Percentiles rank a stretch among this genome's conserved stretches.
phyloP scores from a whole-genome alignment of 2,113 vertebrate genomes.

The Aythya baeri region DNA sequence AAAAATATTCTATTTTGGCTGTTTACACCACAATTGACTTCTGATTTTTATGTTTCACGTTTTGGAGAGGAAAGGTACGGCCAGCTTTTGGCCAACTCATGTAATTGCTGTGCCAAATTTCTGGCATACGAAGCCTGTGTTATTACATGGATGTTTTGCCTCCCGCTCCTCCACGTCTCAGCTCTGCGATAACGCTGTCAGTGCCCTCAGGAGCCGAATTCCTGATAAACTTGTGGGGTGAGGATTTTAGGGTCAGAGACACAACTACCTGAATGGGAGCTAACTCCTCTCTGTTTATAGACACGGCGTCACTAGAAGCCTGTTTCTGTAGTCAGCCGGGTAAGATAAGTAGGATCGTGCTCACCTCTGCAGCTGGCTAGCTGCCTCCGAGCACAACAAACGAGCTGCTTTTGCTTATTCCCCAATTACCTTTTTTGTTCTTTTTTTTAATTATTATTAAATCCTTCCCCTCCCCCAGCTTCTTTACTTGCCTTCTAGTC shows the following conservation, averaged over 20 bases:
- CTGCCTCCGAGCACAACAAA: not conserved
- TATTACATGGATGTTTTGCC: not conserved
- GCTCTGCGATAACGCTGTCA: not conserved
- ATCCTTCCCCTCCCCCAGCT: not conserved
- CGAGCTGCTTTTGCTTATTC: not conserved
- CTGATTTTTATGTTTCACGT: not conserved
- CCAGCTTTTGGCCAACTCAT: not conserved
- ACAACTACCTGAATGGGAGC: not conserved
- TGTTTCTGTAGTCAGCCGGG: conserved; percentile 23
- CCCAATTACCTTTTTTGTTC: not conserved
- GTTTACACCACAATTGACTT: not conserved
- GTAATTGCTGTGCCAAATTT: not conserved
- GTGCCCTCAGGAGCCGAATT: conserved; percentile 27
- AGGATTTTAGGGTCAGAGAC: conserved; percentile 26
- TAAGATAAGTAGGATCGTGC: conserved; percentile 35
- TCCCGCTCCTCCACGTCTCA: not conserved
- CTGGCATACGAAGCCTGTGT: not conserved
- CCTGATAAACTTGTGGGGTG: not conserved
- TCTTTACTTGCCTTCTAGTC: not conserved
- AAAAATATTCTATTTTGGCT: not conserved
- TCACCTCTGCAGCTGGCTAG: not conserved
- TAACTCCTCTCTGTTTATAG: conserved; percentile 28
- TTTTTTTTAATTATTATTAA: not conserved
- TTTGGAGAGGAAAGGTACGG: not conserved
- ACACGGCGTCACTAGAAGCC: not conserved